Evolutionary conservation across 2,888 invertebrate species (phyloP).

Genomic region (Allolobophora icterica): DNA sequence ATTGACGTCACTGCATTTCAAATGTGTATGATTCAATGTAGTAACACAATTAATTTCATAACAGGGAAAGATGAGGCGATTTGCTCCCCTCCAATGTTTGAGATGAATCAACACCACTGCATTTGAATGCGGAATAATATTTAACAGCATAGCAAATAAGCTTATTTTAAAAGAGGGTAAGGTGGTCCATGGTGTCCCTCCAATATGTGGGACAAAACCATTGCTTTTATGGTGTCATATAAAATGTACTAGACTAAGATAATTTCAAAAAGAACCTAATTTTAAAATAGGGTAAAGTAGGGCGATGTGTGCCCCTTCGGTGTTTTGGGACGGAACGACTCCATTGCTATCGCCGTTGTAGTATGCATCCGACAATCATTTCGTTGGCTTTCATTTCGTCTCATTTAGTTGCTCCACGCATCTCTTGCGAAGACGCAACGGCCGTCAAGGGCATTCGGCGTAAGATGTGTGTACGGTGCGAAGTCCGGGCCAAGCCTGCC

Average conservation of each 20-base stretch:
- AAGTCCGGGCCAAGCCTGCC: slow-evolving; percentile 25
- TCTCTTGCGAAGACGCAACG: not conserved
- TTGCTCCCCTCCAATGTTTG: too few relatives aligned
- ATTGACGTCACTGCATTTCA: too few relatives aligned
- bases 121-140: too few relatives aligned
- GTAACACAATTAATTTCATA: too few relatives aligned
- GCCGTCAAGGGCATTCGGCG: not conserved
- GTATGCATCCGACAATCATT: not conserved
- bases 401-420: slow-evolving; percentile 7
- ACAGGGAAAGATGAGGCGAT: too few relatives aligned
- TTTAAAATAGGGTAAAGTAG: not conserved
- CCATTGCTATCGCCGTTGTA: not conserved
- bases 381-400: not conserved
- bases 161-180: too few relatives aligned
- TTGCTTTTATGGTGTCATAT: too few relatives aligned
- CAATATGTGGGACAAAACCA: too few relatives aligned
- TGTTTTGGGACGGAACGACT: not conserved
- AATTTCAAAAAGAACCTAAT: not conserved
- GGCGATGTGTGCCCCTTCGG: not conserved
- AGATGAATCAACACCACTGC: too few relatives aligned
- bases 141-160: too few relatives aligned
- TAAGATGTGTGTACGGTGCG: slow-evolving; percentile 27
- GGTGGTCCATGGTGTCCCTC: too few relatives aligned
- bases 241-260: not conserved
- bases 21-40: too few relatives aligned